phyloP scores from a whole-genome alignment of 2,797 vertebrate genomes.

The Alosa sapidissima region DNA sequence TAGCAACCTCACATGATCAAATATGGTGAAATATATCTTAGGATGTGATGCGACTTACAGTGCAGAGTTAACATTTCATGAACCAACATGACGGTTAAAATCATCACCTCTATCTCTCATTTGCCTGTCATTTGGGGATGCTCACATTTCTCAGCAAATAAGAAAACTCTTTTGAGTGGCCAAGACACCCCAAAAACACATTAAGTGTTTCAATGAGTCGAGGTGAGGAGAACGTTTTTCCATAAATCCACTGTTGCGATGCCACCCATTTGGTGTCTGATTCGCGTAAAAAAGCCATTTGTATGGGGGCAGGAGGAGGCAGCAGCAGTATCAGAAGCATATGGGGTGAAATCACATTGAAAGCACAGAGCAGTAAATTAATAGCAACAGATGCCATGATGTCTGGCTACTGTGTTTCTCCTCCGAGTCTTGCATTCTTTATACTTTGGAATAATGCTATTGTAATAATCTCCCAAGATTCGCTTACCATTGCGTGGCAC shows the following conservation, averaged over 20 bases:
- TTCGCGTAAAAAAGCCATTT: slow-evolving; percentile 76
- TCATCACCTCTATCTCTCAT: background rate
- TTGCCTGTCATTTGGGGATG: background rate
- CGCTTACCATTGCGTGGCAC: slow-evolving; percentile 68
- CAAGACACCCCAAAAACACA: background rate
- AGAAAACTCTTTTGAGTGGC: background rate
- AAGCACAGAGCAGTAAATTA: slow-evolving; percentile 86
- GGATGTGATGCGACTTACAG: background rate
- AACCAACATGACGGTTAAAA: background rate
- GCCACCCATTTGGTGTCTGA: slow-evolving; percentile 74
- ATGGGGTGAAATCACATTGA: slow-evolving; percentile 77
- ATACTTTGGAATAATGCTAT: slow-evolving; percentile 65
- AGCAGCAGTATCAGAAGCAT: slow-evolving; percentile 83
- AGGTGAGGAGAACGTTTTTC: slow-evolving; percentile 81
- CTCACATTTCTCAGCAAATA: background rate
- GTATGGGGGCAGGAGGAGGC: slow-evolving; percentile 73
- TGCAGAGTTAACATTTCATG: background rate
- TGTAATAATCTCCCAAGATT: slow-evolving; percentile 63
- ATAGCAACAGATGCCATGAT: slow-evolving; percentile 77
- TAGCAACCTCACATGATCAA: background rate
- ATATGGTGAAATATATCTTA: too few relatives aligned
- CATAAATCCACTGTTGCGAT: slow-evolving; percentile 23
- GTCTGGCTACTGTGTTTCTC: slow-evolving; percentile 77
- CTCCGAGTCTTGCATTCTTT: slow-evolving; percentile 61
- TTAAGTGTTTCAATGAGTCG: slow-evolving; percentile 67